These are phyloP conservation scores for Myoxocephalus aenaeus DNA, from an alignment of 2,797 vertebrate genomes.

Conservation along the genomic window DNA sequence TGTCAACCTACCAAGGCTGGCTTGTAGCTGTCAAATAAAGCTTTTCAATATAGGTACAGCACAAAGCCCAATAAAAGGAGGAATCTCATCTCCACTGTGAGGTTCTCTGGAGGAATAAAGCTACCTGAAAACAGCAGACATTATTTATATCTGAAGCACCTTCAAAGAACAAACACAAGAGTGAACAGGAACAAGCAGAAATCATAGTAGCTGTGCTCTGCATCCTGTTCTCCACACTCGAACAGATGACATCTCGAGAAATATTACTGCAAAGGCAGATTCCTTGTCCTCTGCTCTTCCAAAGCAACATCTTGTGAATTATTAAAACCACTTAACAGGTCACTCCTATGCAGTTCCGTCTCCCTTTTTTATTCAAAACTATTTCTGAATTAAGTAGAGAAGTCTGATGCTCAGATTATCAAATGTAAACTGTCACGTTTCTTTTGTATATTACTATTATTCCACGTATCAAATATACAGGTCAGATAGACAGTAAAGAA, in stretches of 20 bases:
- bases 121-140: conserved; percentile 40
- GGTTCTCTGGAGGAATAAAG: conserved; percentile 49
- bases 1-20: background rate
- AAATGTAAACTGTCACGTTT: background rate
- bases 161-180: conserved; percentile 21
- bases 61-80: conserved; percentile 44
- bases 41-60: conserved; percentile 49
- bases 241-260: conserved; percentile 46
- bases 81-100: conserved; percentile 35
- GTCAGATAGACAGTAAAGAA: background rate
- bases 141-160: conserved; percentile 49
- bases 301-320: conserved; percentile 71
- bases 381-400: conserved; percentile 38
- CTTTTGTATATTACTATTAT: background rate
- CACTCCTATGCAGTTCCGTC: conserved; percentile 56
- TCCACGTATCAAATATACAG: background rate
- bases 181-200: conserved; percentile 19
- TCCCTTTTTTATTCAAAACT: conserved; percentile 43
- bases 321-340: conserved; percentile 78
- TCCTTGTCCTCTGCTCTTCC: conserved; percentile 64
- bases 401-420: conserved; percentile 5
- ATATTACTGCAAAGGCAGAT: conserved; percentile 53
- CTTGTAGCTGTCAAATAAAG: conserved; percentile 43
- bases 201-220: conserved; percentile 10
- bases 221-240: conserved; percentile 26